Evolutionary conservation across 2,113 vertebrate species (phyloP).

Genomic region (Pardalotus punctatus): DNA sequence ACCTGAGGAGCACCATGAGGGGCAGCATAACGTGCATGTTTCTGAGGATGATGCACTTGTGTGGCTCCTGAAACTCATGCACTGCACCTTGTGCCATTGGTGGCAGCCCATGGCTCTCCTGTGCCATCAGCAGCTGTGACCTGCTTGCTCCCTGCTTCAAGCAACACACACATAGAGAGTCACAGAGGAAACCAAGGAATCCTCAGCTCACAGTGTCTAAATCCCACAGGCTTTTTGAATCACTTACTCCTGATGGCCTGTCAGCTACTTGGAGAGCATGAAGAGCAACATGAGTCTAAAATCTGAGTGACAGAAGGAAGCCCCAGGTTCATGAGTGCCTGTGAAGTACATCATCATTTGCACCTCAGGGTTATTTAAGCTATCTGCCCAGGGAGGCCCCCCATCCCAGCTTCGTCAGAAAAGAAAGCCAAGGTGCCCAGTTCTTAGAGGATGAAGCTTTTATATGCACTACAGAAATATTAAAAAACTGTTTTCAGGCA

Average conservation of each 20-base stretch:
- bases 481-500: neutral
- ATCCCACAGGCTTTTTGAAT: neutral
- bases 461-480: neutral
- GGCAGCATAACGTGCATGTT: accelerated
- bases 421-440: neutral
- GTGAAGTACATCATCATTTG: neutral
- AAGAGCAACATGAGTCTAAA: neutral
- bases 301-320: neutral
- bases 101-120: neutral
- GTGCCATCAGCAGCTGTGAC: neutral
- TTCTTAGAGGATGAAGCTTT: neutral
- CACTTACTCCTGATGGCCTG: neutral
- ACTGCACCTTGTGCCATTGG: accelerated
- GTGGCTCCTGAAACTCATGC: neutral
- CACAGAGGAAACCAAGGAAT: neutral
- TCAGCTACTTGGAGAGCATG: neutral
- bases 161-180: neutral
- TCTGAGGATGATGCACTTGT: neutral
- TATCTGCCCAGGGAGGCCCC: neutral
- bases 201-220: neutral
- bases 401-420: neutral
- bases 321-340: neutral
- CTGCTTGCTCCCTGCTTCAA: neutral
- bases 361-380: neutral
- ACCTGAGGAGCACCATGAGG: neutral